These are phyloP conservation scores for Nymphalis c-album DNA, from an alignment of 2,888 invertebrate species.

Conservation along the genomic window DNA sequence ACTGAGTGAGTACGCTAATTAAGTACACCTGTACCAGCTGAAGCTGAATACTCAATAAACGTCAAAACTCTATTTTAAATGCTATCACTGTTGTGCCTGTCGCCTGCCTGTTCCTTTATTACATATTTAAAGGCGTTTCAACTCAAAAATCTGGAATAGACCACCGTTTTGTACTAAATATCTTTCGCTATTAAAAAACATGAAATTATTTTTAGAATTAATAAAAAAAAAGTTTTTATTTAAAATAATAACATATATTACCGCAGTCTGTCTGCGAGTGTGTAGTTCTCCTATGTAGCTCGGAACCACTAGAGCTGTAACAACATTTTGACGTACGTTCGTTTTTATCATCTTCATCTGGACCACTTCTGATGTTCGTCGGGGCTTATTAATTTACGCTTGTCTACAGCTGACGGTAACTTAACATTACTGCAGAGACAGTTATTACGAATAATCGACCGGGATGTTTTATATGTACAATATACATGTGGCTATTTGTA, in stretches of 20 bases:
- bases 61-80: background rate
- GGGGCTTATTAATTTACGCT: constrained; percentile 3
- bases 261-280: background rate
- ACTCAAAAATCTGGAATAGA: no score
- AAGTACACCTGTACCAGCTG: no score
- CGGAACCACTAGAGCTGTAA: constrained; percentile 16
- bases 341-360: constrained; percentile 20
- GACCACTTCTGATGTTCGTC: background rate
- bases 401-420: background rate
- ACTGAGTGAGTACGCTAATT: no score
- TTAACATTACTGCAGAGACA: background rate
- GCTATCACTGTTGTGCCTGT: no score
- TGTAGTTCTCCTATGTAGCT: background rate
- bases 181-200: no score
- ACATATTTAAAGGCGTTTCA: no score
- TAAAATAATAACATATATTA: background rate
- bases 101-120: no score
- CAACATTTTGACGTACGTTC: constrained; percentile 30
- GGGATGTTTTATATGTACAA: no score
- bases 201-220: background rate
- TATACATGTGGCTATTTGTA: background rate
- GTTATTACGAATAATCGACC: background rate
- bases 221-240: background rate
- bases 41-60: no score
- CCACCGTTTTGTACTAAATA: no score